Evolutionary conservation across 2,797 vertebrate species (phyloP), one percentile per base, ranked within the genome.

Genomic region (Protonibea diacanthus): DNA sequence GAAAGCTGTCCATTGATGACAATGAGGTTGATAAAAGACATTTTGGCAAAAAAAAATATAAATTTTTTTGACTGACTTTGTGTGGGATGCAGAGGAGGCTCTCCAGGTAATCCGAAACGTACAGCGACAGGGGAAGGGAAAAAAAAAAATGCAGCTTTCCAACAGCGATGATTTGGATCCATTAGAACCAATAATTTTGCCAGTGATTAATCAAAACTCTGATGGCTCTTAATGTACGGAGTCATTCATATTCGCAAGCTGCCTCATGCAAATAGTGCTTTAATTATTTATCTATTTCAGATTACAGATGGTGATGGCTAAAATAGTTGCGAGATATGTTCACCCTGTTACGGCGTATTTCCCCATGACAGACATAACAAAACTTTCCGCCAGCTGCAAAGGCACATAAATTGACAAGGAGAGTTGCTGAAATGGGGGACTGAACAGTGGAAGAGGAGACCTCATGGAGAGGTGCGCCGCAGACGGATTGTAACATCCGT

Each of bases 231-330:
- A 47, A n/a, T 53, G 25, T 51, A 27, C 33, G 44, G 14, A 68
- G 33, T 23, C 14, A 38, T 74, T 67, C 7, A 62, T 53, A 47
- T 74, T 67, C 27, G 75, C 61, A 75, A 71, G 57, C 74, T 66
- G 38, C 21, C 62, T 58, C 23, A n/a, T 55, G 11, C 44, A 71
- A 76, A 68, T 21, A 57, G 12, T 17, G 40, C n/a, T 15, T 47
- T 7, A 8, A 62, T 56, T 64, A 61, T 72, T 51, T 47, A 49
- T 69, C 29, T 27, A 21, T 64, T 71, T 44, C 44, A 47, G 52
- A 71, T 61, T 38, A 62, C n/a, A 67, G 38, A 79, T 33, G n/a
- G 38, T 6, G 18, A 1, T 3, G 13, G 40, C 38, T 2, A 7
- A 29, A 55, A 53, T 4, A 17, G 47, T 25, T 25, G 6, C 0